Evolutionary conservation across 2,888 invertebrate species (phyloP).

Genomic region (Lingula anatina): DNA sequence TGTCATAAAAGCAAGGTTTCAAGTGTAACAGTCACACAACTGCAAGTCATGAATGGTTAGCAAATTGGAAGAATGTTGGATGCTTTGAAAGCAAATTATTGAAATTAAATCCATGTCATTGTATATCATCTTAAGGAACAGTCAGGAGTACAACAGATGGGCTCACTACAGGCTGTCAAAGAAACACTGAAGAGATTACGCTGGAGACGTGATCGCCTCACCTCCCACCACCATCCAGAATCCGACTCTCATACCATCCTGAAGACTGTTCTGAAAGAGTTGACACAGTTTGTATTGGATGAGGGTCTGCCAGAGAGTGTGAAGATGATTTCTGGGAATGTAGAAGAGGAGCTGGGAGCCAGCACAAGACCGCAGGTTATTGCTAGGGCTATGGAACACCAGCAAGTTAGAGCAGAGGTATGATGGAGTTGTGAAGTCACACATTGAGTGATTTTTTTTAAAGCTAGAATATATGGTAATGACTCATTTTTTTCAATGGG

Average conservation of each 20-base stretch:
- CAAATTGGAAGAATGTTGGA: no score
- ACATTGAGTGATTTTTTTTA: not conserved
- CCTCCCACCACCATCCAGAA: not conserved
- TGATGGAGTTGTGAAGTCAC: no score
- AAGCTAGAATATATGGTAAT: not conserved
- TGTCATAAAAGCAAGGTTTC: no score
- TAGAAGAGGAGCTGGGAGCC: not conserved
- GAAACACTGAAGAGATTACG: constrained; percentile 36
- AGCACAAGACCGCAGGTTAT: constrained; percentile 17
- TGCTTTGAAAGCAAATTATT: no score
- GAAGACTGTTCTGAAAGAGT: constrained; percentile 11
- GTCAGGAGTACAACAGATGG: constrained; percentile 22
- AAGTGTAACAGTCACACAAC: no score
- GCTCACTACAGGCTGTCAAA: constrained; percentile 39
- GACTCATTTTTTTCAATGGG: no score
- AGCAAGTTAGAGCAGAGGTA: constrained; percentile 46
- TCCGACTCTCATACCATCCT: not conserved
- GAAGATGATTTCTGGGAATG: not conserved
- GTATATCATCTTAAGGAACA: no score
- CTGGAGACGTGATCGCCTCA: constrained; percentile 33
- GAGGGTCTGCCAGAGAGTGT: constrained; percentile 11
- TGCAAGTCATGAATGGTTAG: no score
- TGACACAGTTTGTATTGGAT: constrained; percentile 27
- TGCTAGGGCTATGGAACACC: constrained; percentile 37
- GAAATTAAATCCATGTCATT: no score